Evolutionary conservation across 1,140 invertebrate genomes (phyloP), one percentile per base, ranked within the genome.

Genomic region (Babylonia areolata): DNA sequence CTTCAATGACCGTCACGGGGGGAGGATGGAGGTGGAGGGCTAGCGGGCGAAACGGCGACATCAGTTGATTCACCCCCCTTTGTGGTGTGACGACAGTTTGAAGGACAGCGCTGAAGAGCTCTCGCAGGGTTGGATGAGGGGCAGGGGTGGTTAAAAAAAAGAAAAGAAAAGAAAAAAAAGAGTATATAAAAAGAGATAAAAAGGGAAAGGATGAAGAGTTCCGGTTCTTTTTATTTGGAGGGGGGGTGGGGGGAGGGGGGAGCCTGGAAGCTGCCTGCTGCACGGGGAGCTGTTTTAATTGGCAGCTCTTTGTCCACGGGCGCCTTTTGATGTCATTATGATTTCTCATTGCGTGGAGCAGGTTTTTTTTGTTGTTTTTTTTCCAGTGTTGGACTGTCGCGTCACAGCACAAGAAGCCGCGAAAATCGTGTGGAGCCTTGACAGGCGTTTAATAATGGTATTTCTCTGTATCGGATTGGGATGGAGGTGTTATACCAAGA

Each of bases 321-420:
- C 23, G 58, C 58, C 58, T 64, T 64, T 64, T 64, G 58, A 64
- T 64, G 58, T 64, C 58, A 23, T 64, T 64, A 64, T 64, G 58
- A 64, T 5, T 23, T 64, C n/a, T 23, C 20, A n/a, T 64, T 64
- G 58, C 58, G 58, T 64, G 58, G 58, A 2, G 20, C 46, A 6
- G 46, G 9, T 51, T 6, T 6, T 51, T 51, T 11, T n/a, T n/a
- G n/a, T n/a, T n/a, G n/a, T n/a, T n/a, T n/a, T n/a, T n/a, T n/a
- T n/a, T n/a, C n/a, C n/a, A n/a, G n/a, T n/a, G n/a, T n/a, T n/a
- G n/a, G n/a, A n/a, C n/a, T n/a, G n/a, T n/a, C 28, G 58, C 58
- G 58, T 23, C 28, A 64, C 58, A 12, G 58, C 58, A 64, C 58
- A 64, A 64, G 58, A 23, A 64, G 58, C 58, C 23, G 58, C 28